Evolutionary conservation across 2,113 vertebrate genomes (phyloP).

Genomic region (Cervus canadensis): DNA sequence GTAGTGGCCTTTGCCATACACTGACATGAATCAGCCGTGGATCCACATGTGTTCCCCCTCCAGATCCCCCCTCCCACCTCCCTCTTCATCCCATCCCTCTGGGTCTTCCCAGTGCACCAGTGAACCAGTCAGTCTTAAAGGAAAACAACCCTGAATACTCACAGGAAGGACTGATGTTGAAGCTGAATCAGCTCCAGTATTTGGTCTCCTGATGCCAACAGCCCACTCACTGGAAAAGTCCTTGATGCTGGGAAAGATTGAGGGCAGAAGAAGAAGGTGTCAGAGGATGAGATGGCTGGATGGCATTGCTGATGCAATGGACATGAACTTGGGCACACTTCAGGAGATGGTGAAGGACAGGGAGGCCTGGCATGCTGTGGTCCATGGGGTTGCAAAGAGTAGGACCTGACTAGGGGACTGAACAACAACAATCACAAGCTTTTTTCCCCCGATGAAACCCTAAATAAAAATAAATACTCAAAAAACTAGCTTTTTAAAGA

Average conservation of each 20-base stretch:
- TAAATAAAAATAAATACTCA: not conserved
- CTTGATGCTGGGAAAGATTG: not conserved
- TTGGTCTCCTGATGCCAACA: not conserved
- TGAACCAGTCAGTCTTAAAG: not conserved
- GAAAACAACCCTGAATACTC: not conserved
- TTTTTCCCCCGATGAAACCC: not conserved
- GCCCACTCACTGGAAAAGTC: not conserved
- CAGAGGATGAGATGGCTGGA: not conserved
- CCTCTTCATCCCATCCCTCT: no score
- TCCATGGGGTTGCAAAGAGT: not conserved
- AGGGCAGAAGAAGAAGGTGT: not conserved
- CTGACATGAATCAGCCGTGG: no score
- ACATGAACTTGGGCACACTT: not conserved
- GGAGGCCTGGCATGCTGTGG: not conserved
- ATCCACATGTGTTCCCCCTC: no score
- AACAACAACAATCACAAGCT: not conserved
- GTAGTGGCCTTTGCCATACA: no score
- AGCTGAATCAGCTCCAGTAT: not conserved
- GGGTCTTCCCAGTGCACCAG: no score
- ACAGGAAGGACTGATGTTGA: rapidly evolving
- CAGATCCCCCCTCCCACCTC: no score
- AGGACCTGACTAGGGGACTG: not conserved
- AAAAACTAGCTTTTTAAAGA: not conserved
- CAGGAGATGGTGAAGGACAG: not conserved
- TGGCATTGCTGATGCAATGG: not conserved